Percentiles rank a stretch among this genome's conserved stretches.
phyloP scores from a whole-genome alignment of 2,888 invertebrate genomes.

The Chloroclysta siterata region DNA sequence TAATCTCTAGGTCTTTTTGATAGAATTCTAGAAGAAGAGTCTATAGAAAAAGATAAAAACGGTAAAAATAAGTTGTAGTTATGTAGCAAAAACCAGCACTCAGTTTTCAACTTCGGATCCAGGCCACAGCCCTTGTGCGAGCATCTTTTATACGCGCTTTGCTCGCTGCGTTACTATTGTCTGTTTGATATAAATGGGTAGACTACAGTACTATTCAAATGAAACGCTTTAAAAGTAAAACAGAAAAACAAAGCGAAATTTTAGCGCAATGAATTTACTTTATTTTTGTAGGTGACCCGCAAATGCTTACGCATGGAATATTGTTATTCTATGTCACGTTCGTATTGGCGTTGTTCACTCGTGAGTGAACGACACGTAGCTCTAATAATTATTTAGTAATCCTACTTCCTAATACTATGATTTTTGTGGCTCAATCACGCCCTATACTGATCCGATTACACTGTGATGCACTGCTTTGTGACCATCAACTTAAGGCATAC shows the following conservation, averaged over 20 bases:
- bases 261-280: neutral
- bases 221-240: neutral
- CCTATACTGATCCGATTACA: no score
- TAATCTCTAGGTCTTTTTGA: no score
- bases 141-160: constrained; percentile 48
- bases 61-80: constrained; percentile 37
- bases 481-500: no score
- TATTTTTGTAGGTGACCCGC: neutral
- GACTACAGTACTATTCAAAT: constrained; percentile 6
- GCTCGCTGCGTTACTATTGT: constrained; percentile 38
- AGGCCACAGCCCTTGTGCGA: constrained; percentile 50
- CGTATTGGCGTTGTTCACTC: no score
- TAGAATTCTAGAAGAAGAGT: neutral
- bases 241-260: neutral
- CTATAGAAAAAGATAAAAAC: neutral
- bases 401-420: no score
- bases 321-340: neutral
- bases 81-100: constrained; percentile 45
- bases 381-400: no score
- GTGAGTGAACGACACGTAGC: no score
- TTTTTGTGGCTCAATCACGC: no score
- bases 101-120: constrained; percentile 46
- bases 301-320: neutral
- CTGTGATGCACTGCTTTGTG: no score
- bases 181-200: constrained; percentile 23